Evolutionary conservation across 2,888 invertebrate species (phyloP).

Genomic region (Cabera pusaria): DNA sequence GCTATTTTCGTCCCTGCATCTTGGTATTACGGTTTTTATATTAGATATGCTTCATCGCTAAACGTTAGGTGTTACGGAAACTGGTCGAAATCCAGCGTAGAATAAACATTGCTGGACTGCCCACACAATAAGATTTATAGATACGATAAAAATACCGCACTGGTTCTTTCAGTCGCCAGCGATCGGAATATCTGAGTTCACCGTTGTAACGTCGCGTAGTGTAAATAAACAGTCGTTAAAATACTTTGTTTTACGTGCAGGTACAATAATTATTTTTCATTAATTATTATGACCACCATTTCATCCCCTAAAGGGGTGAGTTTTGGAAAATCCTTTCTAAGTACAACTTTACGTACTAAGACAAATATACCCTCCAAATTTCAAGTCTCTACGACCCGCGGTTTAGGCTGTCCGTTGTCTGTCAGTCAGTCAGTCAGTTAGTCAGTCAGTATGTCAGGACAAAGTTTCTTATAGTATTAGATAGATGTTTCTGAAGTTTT

Average conservation of each 20-base stretch:
- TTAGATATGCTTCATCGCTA: slow-evolving; percentile 17
- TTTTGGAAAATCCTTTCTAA: too few species aligned
- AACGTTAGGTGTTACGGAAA: slow-evolving; percentile 34
- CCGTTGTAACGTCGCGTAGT: slow-evolving; percentile 3
- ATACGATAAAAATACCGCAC: slow-evolving; percentile 72
- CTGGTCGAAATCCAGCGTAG: slow-evolving; percentile 49
- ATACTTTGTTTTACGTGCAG: slow-evolving; percentile 27
- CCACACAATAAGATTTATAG: slow-evolving; percentile 76
- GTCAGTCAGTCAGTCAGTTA: too few species aligned
- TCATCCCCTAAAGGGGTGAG: too few species aligned
- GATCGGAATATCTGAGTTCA: slow-evolving; percentile 21
- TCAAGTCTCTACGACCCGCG: too few species aligned
- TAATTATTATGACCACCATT: too few species aligned
- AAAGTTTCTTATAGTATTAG: too few species aligned
- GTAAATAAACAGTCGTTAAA: slow-evolving; percentile 46
- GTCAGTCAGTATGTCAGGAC: too few species aligned
- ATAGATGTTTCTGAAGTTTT: too few species aligned
- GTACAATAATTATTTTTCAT: too few species aligned
- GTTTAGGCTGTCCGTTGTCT: too few species aligned
- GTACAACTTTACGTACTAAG: too few species aligned
- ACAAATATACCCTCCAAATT: too few species aligned
- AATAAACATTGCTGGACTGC: slow-evolving; percentile 55
- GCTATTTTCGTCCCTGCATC: slow-evolving; percentile 8
- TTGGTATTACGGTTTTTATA: slow-evolving; percentile 10
- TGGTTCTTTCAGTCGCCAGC: slow-evolving; percentile 55